Percentiles rank a stretch among this genome's conserved stretches.
These are phyloP conservation scores for Catamblyrhynchus diadema DNA, from an alignment of 2,797 vertebrate species.

Conservation along the genomic window DNA sequence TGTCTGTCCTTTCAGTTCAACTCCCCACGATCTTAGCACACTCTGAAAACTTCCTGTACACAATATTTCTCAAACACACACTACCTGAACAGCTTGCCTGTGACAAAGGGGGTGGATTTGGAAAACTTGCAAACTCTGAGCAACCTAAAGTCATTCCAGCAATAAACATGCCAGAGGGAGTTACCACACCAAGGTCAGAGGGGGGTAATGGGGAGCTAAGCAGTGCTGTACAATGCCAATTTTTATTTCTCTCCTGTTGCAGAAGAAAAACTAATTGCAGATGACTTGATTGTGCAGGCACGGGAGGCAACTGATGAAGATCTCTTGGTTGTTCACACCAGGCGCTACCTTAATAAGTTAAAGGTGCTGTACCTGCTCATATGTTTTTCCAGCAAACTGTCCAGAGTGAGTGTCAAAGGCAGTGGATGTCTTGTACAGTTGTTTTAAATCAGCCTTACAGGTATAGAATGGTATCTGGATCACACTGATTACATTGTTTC, in stretches of 20 bases:
- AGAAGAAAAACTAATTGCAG: conserved; percentile 91
- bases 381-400: neutral
- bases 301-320: conserved; percentile 91
- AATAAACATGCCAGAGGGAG: neutral
- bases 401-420: neutral
- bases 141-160: neutral
- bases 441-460: neutral
- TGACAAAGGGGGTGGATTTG: neutral
- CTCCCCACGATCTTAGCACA: neutral
- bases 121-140: neutral
- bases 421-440: neutral
- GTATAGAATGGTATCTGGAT: neutral
- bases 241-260: conserved; percentile 53
- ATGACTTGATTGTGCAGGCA: conserved; percentile 86
- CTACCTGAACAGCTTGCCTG: neutral
- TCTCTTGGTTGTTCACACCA: conserved; percentile 90
- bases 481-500: fast-evolving
- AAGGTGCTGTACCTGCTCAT: conserved; percentile 79
- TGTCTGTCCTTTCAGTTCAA: neutral
- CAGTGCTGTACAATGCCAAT: neutral
- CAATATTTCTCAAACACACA: neutral
- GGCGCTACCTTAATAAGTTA: conserved; percentile 88
- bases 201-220: neutral
- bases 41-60: neutral
- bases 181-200: neutral